Evolutionary conservation across 2,888 invertebrate genomes (phyloP), one percentile per base, ranked within the genome.

Genomic region (Ernsta delagoae): DNA sequence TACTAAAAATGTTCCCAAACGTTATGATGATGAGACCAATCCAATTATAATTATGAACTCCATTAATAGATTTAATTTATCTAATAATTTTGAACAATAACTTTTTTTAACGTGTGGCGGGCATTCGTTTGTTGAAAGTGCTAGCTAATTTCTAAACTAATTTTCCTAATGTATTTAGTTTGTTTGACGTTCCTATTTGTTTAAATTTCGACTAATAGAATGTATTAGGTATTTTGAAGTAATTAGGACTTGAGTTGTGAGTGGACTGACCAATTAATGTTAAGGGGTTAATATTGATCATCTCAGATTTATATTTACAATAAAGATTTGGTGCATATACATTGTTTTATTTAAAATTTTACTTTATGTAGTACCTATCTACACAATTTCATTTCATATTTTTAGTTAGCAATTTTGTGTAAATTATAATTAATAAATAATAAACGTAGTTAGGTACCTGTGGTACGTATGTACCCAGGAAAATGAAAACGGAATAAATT

Each of bases 241-340:
- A 43, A 67, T 68, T 68, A 68, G 67, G 53, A 65, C 72, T 67
- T 74, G 59, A 72, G 61, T 73, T 73, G 71, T 75, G 68, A 74
- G 72, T 75, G 71, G 75, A 77, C 75, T 77, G 88, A 89, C 88
- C 87, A 89, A 88, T 86, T 74, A 73, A 79, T 83, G 83, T 80
- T 78, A 83, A 83, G 84, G 81, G 83, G 83, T 83, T 75, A 71
- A 71, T 70, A 69, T 70, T 70, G 41, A 71, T 74, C 66, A 73
- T 71, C 73, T 74, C 66, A 75, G 73, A 77, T 73, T 73, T 75
- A 76, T 78, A 75, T 77, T 77, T 74, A 72, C 73, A 75, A 69
- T 77, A 77, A 76, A 77, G 66, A 48, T 71, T 73, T 77, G 65
- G 71, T 59, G 59, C 67, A 61, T 69, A 69, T 53, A 12, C 0